Evolutionary conservation across 2,113 vertebrate genomes (phyloP).

Genomic region (Gymnorhina tibicen): DNA sequence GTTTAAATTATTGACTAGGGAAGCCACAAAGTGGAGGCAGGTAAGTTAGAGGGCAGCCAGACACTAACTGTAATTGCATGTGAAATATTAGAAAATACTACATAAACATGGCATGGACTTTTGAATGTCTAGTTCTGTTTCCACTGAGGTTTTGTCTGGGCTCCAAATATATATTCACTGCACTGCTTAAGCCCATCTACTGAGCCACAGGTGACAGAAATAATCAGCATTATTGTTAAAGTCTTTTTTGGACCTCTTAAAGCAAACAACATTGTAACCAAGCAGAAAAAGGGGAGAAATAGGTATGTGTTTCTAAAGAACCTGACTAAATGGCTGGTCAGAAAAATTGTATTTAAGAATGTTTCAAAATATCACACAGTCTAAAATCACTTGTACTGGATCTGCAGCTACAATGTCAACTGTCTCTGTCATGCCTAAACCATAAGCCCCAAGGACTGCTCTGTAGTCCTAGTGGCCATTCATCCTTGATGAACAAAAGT

Average conservation of each 20-base stretch:
- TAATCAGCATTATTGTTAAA: not conserved
- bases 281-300: not conserved
- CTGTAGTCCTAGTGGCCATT: not conserved
- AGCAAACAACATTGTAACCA: not conserved
- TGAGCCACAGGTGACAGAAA: conserved; percentile 24
- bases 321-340: not conserved
- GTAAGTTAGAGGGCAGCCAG: conserved; percentile 18
- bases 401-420: not conserved
- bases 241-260: not conserved
- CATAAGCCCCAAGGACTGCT: not conserved
- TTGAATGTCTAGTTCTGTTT: conserved; percentile 20
- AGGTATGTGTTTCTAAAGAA: not conserved
- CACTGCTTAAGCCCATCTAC: not conserved
- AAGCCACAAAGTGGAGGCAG: not conserved
- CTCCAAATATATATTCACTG: not conserved
- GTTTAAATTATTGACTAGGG: not conserved
- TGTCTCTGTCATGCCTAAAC: not conserved
- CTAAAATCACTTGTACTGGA: not conserved
- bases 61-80: conserved; percentile 12
- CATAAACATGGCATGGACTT: conserved; percentile 17
- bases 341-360: not conserved
- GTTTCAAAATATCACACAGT: not conserved
- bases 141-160: conserved; percentile 7
- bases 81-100: conserved; percentile 40
- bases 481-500: not conserved